Base-by-base conservation (phyloP, 2,888 invertebrate species). In the Synergus umbraculus region DNA sequence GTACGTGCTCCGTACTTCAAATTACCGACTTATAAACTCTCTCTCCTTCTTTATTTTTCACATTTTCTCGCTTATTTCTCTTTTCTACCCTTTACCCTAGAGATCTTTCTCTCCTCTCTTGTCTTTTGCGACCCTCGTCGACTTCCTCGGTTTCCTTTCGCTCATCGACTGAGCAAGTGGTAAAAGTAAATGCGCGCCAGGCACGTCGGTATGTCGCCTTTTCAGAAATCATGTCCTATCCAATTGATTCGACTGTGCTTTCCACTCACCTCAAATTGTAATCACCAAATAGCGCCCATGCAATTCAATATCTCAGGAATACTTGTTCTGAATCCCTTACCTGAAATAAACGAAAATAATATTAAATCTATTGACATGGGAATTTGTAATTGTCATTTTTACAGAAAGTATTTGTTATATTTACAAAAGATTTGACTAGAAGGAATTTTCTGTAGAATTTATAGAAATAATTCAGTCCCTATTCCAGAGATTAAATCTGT, bases 21-120 rank as follows among this genome's bases (percentile, higher is more conserved):
- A 92, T 92, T 92, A 91, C 92, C 91, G 89, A 92, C 92, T 92
- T 92, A 92, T 92, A 91, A 92, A 91, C 91, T 91, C 91, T 85
- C 80, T 80, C 80, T 80, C 82, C 80, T 73, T 79, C 81, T 77
- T 84, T 79, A 79, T 85, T 83, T 82, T 81, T 79, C 83, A 65
- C 81, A 54, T 76, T 37, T 73, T 77, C 79, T 83, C 80, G 66
- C 29, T 64, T 77, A 66, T 60, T 78, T 78, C 76, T 43, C 58
- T 66, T 60, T 76, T 73, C 37, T n/a, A 37, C 54, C 76, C 78
- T 79, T 78, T 73, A 76, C 78, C 81, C 79, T 82, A 79, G 49
- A 54, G 37, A 83, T 82, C 81, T 80, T 83, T 79, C 82, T 82
- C 82, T 80, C 77, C 63, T 73, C 80, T 73, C 67, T 83, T 81